Evolutionary conservation across 1,140 invertebrate species (phyloP).

Genomic region (Brachionus paranguensis): DNA sequence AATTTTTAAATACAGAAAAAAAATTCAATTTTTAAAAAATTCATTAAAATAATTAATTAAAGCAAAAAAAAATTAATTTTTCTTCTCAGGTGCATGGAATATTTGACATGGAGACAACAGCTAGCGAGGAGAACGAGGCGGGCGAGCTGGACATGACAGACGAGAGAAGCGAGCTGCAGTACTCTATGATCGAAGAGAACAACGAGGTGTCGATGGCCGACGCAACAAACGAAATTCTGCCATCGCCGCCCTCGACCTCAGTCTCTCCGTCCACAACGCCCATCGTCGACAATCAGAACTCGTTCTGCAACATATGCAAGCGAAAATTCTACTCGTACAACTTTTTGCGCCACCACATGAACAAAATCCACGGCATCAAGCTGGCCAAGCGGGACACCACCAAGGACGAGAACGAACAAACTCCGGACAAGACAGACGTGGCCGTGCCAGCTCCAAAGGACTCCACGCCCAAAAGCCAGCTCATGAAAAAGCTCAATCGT

Average conservation of each 20-base stretch:
- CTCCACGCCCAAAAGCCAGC: neutral
- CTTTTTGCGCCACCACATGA: constrained; percentile 27
- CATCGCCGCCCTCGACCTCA: neutral
- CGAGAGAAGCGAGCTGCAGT: neutral
- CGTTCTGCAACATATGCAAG: constrained; percentile 26
- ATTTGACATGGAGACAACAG: neutral
- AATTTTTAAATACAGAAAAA: too few relatives aligned
- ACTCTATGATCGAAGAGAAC: neutral
- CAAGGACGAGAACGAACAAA: neutral
- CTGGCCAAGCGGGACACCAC: neutral
- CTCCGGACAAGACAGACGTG: neutral
- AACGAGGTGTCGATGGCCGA: neutral
- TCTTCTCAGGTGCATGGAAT: constrained; percentile 12
- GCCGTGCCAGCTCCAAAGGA: neutral
- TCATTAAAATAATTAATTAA: too few relatives aligned
- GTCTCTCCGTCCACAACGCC: neutral
- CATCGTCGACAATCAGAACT: neutral
- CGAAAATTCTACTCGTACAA: constrained; percentile 37
- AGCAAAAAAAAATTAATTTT: neutral
- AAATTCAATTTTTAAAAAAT: too few relatives aligned
- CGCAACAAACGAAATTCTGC: neutral
- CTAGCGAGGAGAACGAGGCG: neutral
- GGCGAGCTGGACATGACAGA: neutral
- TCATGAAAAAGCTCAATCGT: constrained; percentile 28
- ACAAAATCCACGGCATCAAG: constrained; percentile 20